Evolutionary conservation across 2,797 vertebrate genomes (phyloP).

Genomic region (Brachyalestes nurse): DNA sequence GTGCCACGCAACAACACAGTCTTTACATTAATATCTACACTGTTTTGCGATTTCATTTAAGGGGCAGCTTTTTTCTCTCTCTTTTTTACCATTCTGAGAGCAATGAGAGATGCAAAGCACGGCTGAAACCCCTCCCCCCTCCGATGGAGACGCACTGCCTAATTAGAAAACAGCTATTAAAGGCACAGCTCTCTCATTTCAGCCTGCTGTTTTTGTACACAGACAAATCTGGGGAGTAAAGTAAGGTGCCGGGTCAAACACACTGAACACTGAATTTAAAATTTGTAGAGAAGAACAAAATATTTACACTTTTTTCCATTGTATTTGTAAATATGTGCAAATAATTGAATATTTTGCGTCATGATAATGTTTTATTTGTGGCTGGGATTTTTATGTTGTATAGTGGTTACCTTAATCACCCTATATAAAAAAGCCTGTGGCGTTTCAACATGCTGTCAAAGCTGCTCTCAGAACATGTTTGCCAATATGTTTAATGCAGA

Average conservation of each 20-base stretch:
- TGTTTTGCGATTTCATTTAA: constrained; percentile 1
- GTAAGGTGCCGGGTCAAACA: neutral
- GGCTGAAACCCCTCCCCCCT: constrained; percentile 62
- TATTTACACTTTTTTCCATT: neutral
- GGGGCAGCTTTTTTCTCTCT: constrained; percentile 16
- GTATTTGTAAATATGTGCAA: neutral
- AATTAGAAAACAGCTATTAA: constrained; percentile 78
- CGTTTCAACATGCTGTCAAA: neutral
- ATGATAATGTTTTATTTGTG: neutral
- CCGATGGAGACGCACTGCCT: constrained; percentile 61
- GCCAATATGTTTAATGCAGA: neutral
- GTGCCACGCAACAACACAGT: neutral
- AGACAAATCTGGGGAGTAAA: constrained; percentile 24
- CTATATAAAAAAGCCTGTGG: neutral
- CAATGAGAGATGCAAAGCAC: constrained; percentile 59
- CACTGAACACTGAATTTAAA: neutral
- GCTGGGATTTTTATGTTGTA: constrained; percentile 2
- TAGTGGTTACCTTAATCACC: neutral
- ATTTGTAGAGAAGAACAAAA: neutral
- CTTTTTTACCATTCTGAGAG: constrained; percentile 44
- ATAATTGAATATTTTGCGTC: neutral
- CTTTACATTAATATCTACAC: neutral
- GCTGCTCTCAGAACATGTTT: neutral
- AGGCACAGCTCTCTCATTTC: constrained; percentile 68
- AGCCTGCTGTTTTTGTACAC: constrained; percentile 8